phyloP scores from a whole-genome alignment of 2,797 vertebrate species.

The Phrynocephalus vlangalii region DNA sequence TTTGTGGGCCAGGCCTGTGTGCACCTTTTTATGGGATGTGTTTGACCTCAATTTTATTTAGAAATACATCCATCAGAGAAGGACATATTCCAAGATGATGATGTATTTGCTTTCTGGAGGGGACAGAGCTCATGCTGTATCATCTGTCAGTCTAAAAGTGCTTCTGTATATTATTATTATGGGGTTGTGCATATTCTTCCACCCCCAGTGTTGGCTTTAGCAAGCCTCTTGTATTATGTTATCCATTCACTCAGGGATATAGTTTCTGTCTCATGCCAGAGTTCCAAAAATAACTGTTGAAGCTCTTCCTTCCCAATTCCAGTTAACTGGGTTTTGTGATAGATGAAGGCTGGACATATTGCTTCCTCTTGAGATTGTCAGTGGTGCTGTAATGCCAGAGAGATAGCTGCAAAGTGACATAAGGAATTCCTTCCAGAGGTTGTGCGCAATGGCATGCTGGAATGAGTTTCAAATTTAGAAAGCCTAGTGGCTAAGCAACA shows the following conservation, averaged over 20 bases:
- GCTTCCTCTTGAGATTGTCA: constrained; percentile 44
- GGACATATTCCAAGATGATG: constrained; percentile 33
- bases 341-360: background rate
- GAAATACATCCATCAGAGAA: background rate
- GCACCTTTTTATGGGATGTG: background rate
- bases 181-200: background rate
- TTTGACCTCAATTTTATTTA: constrained; percentile 9
- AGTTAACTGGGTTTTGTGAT: constrained; percentile 24
- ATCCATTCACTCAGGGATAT: background rate
- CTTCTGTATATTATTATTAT: constrained; percentile 9
- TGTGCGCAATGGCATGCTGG: background rate
- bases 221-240: constrained; percentile 1
- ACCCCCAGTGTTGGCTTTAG: constrained; percentile 14
- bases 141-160: background rate
- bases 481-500: constrained; percentile 43
- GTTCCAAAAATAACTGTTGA: constrained; percentile 46
- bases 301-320: constrained; percentile 30
- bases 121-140: constrained; percentile 13
- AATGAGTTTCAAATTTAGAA: constrained; percentile 52
- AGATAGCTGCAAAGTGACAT: constrained; percentile 65
- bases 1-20: background rate
- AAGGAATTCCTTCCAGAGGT: constrained; percentile 17
- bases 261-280: constrained; percentile 41
- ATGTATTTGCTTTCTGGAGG: background rate
- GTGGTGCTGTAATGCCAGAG: constrained; percentile 42